phyloP scores from a whole-genome alignment of 1,140 invertebrate genomes.

The Planococcus citri region DNA sequence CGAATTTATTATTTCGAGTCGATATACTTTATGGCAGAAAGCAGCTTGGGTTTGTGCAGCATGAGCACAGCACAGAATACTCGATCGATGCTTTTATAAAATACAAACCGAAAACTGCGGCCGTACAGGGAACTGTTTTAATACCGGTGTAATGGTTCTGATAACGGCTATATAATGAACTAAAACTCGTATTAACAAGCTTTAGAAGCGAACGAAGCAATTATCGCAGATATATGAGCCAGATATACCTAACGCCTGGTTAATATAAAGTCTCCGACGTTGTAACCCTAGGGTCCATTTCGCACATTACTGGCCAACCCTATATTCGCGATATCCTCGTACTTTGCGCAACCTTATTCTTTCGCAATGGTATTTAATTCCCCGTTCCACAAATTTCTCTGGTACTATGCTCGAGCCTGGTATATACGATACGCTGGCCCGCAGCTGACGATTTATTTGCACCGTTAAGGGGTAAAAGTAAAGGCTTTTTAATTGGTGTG shows the following conservation, averaged over 20 bases:
- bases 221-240: slow-evolving; percentile 15
- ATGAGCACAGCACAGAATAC: too few relatives aligned
- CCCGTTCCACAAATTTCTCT: neutral
- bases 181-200: slow-evolving; percentile 20
- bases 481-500: too few relatives aligned
- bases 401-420: too few relatives aligned
- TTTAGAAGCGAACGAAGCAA: slow-evolving; percentile 18
- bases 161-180: slow-evolving; percentile 17
- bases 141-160: slow-evolving; percentile 16
- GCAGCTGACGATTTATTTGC: too few relatives aligned
- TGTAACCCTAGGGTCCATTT: slow-evolving; percentile 19
- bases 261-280: slow-evolving; percentile 13
- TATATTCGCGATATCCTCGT: neutral
- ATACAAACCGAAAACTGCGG: slow-evolving; percentile 12
- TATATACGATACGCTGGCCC: too few relatives aligned
- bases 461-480: too few relatives aligned
- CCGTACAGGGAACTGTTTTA: slow-evolving; percentile 9
- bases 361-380: slow-evolving; percentile 12
- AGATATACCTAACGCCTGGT: slow-evolving; percentile 16
- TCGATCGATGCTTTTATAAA: slow-evolving; percentile 9
- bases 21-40: too few relatives aligned
- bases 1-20: neutral
- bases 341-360: neutral
- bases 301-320: slow-evolving; percentile 14
- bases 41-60: too few relatives aligned